Conservation (phyloP, 2,113 vertebrate genomes). For the Phodopus roborovskii region DNA sequence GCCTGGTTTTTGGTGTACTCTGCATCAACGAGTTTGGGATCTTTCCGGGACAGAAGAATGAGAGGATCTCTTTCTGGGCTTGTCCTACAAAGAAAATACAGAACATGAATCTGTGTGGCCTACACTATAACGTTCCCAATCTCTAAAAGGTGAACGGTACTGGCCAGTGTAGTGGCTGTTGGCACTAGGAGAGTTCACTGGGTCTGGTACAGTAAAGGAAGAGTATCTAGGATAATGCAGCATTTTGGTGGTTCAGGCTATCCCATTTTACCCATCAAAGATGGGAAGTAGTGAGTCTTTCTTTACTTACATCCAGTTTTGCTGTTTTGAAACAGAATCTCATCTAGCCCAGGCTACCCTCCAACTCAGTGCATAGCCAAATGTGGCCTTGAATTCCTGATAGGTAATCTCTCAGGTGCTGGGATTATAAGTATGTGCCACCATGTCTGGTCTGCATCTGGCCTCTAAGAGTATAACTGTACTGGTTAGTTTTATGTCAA, state of each 20-base stretch:
- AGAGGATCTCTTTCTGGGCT: conserved; percentile 98
- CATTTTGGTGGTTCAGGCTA: not conserved
- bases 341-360: not conserved
- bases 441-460: not conserved
- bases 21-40: conserved; percentile 94
- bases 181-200: not conserved
- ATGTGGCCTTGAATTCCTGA: not conserved
- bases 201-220: not conserved
- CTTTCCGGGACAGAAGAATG: conserved; percentile 94
- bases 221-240: not conserved
- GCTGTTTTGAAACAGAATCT: not conserved
- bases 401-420: not conserved
- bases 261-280: not conserved
- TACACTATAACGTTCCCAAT: not conserved
- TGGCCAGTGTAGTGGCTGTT: not conserved
- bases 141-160: conserved; percentile 16
- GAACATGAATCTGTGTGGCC: not conserved
- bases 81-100: conserved; percentile 89
- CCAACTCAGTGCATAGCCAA: not conserved
- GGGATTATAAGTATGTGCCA: not conserved
- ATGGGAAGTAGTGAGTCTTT: not conserved
- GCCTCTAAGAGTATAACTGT: not conserved
- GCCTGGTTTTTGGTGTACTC: conserved; percentile 99
- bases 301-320: not conserved
- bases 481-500: not conserved